These are phyloP conservation scores for Galeopterus variegatus DNA, from an alignment of 2,113 vertebrate species.

Conservation along the genomic window DNA sequence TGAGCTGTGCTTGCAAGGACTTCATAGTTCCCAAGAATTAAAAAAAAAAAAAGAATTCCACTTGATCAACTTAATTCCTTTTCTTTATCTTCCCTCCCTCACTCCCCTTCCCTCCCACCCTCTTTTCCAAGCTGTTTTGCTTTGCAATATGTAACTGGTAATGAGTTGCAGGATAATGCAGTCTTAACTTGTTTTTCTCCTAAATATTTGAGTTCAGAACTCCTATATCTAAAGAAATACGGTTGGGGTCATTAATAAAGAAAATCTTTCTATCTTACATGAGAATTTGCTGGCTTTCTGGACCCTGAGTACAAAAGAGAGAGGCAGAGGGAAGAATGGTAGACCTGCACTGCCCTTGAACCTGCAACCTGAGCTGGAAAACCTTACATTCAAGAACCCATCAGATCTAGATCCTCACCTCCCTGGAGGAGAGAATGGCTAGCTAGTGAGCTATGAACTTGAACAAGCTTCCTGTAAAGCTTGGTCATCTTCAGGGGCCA, in stretches of 20 bases:
- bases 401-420: background rate
- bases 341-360: background rate
- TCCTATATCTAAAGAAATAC: constrained; percentile 92
- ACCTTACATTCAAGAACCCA: background rate
- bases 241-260: constrained; percentile 93
- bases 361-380: background rate
- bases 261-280: constrained; percentile 92
- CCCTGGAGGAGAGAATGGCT: background rate
- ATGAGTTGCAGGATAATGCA: constrained; percentile 91
- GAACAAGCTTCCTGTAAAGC: background rate
- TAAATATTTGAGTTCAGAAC: constrained; percentile 91
- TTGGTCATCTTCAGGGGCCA: background rate
- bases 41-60: constrained; percentile 87
- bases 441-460: background rate
- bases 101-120: constrained; percentile 25
- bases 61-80: constrained; percentile 90
- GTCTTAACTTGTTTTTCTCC: constrained; percentile 91
- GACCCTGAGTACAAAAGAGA: background rate
- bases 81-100: constrained; percentile 84
- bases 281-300: constrained; percentile 76
- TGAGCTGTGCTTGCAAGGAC: constrained; percentile 93
- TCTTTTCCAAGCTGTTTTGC: constrained; percentile 90
- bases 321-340: background rate
- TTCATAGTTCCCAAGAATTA: constrained; percentile 89
- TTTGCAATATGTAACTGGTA: constrained; percentile 92